Base-by-base conservation (phyloP, 2,888 invertebrate genomes). In the Carterocephalus palaemon region DNA sequence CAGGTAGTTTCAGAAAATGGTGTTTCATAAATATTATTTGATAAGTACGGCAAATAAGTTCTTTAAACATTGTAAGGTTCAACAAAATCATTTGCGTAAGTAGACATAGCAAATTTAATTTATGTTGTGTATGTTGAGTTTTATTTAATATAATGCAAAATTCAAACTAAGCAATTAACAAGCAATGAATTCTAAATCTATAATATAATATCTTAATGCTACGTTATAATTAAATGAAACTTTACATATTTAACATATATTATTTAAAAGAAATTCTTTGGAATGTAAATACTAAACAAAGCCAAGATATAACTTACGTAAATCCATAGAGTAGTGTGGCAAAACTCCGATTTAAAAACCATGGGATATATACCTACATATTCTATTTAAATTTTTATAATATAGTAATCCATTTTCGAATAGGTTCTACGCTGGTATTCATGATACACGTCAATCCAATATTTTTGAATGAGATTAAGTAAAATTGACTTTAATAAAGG, bases 151-250 rank as follows among this genome's bases (percentile, higher is more conserved):
- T 39, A 37, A 46, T 43, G 38, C 42, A 49, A 49, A 37, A 46
- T 43, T 45, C 36, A 45, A 41, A 38, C 13, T 20, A 41, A 47
- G 41, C 39, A 15, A 8, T 13, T 32, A 34, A 47, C 40, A 15
- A 38, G 38, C 24, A 9, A 32, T 46, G 45, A 37, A 3, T 24
- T 46, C 38, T 46, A 46, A 20, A 45, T 37, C 48, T 51, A 53
- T 45, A 54, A 62, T 67, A 69, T 62, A 57, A 62, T 62, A 66
- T 68, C 77, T 76, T 78, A 77, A 62, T 54, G 50, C 74, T 77
- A 77, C 67, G 48, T 68, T 66, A 67, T 62, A 56, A 60, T 73
- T 61, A 75, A 74, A 75, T 70, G 71, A 75, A 74, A 64, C 64
- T 64, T 75, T 67, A 70, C 61, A 67, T 67, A 58, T 62, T 64